A percentile compares a stretch with the other conserved stretches of the same genome.
phyloP scores from a whole-genome alignment of 2,113 vertebrate genomes.

The Bubo blakistoni region DNA sequence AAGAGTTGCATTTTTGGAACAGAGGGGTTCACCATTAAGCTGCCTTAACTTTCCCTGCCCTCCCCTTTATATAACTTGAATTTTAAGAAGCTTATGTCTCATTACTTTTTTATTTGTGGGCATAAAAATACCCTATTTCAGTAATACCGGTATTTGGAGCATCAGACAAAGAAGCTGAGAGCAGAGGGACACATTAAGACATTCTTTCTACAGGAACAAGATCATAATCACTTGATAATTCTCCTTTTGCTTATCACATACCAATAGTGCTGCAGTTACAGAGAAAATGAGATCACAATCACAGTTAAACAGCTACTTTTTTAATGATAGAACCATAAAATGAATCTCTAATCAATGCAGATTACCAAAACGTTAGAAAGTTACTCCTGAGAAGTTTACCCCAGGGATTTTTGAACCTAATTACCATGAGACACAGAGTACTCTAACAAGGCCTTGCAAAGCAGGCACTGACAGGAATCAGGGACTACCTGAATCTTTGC shows the following conservation, averaged over 20 bases:
- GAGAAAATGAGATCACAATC: not conserved
- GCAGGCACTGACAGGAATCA: not conserved
- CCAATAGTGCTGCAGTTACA: not conserved
- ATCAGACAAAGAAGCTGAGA: not conserved
- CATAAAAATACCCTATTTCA: not conserved
- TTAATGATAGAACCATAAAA: not conserved
- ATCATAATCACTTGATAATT: not conserved
- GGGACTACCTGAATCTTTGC: not conserved
- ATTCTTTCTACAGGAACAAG: not conserved
- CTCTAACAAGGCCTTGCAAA: not conserved
- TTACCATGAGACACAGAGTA: not conserved
- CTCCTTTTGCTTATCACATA: not conserved
- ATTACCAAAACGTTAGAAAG: not conserved
- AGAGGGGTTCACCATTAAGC: not conserved
- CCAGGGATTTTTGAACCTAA: not conserved
- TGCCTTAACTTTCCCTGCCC: not conserved
- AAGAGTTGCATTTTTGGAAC: not conserved
- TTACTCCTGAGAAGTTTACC: not conserved
- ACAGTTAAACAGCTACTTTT: not conserved
- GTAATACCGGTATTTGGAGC: not conserved
- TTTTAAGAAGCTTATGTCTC: not conserved
- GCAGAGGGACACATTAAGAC: not conserved
- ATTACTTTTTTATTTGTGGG: not conserved
- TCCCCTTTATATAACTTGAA: not conserved
- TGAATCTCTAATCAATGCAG: not conserved